Evolutionary conservation across 2,888 invertebrate genomes (phyloP).

Genomic region (Steromphala cineraria): DNA sequence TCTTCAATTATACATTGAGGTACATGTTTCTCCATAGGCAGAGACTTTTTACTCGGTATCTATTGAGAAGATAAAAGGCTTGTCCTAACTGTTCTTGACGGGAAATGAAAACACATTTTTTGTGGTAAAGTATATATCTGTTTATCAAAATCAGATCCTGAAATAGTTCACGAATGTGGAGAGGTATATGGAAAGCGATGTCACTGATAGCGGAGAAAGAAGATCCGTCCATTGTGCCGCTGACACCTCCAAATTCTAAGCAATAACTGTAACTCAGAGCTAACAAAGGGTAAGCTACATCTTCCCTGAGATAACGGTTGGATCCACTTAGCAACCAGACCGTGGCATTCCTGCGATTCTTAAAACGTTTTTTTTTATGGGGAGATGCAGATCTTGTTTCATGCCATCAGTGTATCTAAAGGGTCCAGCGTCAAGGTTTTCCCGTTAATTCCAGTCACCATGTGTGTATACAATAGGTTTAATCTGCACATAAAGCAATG

Average conservation of each 20-base stretch:
- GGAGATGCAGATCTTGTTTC: background rate
- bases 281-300: background rate
- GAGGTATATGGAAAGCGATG: background rate
- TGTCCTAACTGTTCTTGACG: no score
- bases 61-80: no score
- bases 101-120: no score
- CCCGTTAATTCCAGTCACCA: background rate
- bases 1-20: no score
- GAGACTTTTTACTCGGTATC: no score
- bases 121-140: no score
- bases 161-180: background rate
- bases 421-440: background rate
- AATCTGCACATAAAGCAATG: no score
- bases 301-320: background rate
- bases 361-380: background rate
- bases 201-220: background rate
- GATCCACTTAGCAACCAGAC: background rate
- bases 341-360: background rate
- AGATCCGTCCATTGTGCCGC: background rate
- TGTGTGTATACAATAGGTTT: background rate
- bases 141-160: background rate
- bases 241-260: background rate
- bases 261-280: background rate
- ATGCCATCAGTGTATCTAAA: background rate
- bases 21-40: no score